These are phyloP conservation scores for Mobula birostris DNA, from an alignment of 2,113 vertebrate genomes.

Conservation along the genomic window DNA sequence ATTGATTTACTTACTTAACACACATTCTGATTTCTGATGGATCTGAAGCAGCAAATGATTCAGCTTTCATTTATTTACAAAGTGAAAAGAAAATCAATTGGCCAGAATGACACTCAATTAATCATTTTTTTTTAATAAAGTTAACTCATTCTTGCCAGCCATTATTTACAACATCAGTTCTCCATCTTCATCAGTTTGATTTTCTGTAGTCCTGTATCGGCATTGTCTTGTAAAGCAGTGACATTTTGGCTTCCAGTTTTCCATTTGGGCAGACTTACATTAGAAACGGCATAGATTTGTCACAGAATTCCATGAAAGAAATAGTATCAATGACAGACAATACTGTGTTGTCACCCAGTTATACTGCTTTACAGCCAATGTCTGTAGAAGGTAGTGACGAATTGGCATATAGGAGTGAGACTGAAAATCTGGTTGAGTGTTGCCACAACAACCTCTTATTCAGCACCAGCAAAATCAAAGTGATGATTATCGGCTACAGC, in stretches of 20 bases:
- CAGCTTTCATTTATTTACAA: not conserved
- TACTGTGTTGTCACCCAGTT: too few species aligned
- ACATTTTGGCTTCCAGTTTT: not conserved
- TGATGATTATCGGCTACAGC: too few species aligned
- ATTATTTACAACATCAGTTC: not conserved
- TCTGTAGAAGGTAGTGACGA: too few species aligned
- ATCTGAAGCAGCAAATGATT: not conserved
- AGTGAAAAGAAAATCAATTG: not conserved
- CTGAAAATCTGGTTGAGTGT: too few species aligned
- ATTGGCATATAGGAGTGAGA: too few species aligned
- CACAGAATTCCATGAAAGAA: not conserved
- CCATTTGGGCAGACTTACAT: not conserved
- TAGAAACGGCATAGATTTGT: not conserved
- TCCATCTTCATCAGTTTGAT: not conserved
- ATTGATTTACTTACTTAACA: not conserved
- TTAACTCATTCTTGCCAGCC: not conserved
- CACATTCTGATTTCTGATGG: not conserved
- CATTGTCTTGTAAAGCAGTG: not conserved
- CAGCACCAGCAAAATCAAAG: too few species aligned
- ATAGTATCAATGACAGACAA: not conserved
- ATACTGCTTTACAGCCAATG: too few species aligned
- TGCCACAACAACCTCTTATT: too few species aligned
- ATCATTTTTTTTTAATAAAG: not conserved
- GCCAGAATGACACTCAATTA: not conserved
- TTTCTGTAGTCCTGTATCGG: not conserved